Evolutionary conservation across 2,113 vertebrate species (phyloP).

Genomic region (Neolamprologus sp.): DNA sequence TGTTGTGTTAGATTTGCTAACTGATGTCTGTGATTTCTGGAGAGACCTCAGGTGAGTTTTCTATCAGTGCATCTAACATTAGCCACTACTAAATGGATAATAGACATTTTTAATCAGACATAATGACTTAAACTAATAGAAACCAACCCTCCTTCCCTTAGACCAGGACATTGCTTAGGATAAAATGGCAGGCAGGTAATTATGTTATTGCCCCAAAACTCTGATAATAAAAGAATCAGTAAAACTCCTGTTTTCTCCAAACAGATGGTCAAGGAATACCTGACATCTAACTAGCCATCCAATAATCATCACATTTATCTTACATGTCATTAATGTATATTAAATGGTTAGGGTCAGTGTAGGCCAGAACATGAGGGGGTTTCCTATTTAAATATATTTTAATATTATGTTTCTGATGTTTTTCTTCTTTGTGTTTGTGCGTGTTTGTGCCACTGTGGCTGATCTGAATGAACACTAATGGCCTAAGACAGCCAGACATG

Average conservation of each 20-base stretch:
- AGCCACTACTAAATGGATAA: background rate
- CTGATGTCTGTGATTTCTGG: background rate
- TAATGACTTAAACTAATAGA: background rate
- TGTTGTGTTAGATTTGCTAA: background rate
- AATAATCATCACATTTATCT: background rate
- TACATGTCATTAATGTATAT: background rate
- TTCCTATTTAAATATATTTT: background rate
- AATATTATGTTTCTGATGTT: background rate
- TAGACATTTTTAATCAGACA: background rate
- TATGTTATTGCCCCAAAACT: background rate
- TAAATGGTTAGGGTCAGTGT: background rate
- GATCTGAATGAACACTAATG: background rate
- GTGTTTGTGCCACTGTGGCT: background rate
- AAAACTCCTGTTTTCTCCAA: background rate
- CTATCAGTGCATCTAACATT: background rate
- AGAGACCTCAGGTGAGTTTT: background rate
- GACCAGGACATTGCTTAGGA: background rate
- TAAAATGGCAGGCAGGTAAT: background rate
- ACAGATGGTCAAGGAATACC: background rate
- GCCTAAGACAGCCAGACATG: background rate
- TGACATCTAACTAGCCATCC: background rate
- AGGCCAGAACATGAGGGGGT: accelerated
- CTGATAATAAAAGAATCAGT: background rate
- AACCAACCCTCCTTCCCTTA: background rate
- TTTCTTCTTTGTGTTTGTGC: background rate